Evolutionary conservation across 2,113 vertebrate genomes (phyloP).

Genomic region (Hucho hucho): DNA sequence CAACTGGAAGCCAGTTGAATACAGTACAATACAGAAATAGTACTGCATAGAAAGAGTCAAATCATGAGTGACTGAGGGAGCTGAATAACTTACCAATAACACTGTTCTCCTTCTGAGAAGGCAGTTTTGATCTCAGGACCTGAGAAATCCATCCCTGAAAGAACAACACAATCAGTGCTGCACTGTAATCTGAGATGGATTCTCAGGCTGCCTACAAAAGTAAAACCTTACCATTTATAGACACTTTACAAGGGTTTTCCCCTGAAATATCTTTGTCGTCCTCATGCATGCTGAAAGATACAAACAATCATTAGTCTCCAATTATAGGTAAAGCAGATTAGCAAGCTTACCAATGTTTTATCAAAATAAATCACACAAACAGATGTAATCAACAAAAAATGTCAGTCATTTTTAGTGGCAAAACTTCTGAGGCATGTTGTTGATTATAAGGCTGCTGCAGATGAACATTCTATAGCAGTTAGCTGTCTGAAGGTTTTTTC

Average conservation of each 20-base stretch:
- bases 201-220: slow-evolving; percentile 9
- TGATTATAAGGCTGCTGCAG: background rate
- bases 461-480: too few species aligned
- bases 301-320: slow-evolving; percentile 2
- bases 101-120: slow-evolving; percentile 51
- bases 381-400: too few species aligned
- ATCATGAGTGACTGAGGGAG: slow-evolving; percentile 13
- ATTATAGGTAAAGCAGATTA: background rate
- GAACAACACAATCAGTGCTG: slow-evolving; percentile 14
- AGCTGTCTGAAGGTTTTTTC: background rate
- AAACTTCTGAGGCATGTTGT: too few species aligned
- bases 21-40: slow-evolving; percentile 3
- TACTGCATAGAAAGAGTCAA: too few species aligned
- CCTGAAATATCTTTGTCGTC: slow-evolving; percentile 40
- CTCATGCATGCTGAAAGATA: slow-evolving; percentile 59
- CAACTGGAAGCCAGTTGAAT: background rate
- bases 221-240: slow-evolving; percentile 56
- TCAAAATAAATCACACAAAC: too few species aligned
- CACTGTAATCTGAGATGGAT: slow-evolving; percentile 3
- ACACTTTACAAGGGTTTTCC: slow-evolving; percentile 41
- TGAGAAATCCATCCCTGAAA: slow-evolving; percentile 58
- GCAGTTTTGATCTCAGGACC: slow-evolving; percentile 43
- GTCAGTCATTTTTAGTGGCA: background rate
- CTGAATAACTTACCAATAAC: slow-evolving; percentile 61
- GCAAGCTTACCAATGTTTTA: too few species aligned